A percentile compares a stretch with the other conserved stretches of the same genome.
Evolutionary conservation across 1,140 invertebrate genomes (phyloP).

Genomic region (Meloidogyne chitwoodi): DNA sequence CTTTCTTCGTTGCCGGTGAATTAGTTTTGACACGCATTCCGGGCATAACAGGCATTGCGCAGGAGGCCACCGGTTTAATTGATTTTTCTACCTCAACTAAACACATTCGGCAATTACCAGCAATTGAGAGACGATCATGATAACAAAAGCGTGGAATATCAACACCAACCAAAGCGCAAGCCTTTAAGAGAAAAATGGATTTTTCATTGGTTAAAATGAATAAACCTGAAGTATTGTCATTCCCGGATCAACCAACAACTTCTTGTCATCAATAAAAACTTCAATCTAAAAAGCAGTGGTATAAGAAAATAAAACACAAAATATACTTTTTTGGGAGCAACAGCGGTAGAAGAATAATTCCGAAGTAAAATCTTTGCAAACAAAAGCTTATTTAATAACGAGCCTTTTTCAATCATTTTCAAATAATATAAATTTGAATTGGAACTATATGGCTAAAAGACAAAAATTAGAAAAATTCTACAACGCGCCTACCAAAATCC

Average conservation of each 20-base stretch:
- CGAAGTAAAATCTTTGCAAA: neutral
- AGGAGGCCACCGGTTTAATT: slow-evolving; percentile 91
- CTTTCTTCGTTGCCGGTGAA: slow-evolving; percentile 86
- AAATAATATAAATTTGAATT: neutral
- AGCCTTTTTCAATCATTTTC: neutral
- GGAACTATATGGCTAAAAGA: neutral
- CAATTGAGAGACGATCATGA: slow-evolving; percentile 92
- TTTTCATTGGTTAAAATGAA: neutral
- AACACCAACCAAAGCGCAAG: slow-evolving; percentile 86
- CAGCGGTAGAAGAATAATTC: neutral
- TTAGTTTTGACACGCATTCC: slow-evolving; percentile 93
- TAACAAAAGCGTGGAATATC: slow-evolving; percentile 99
- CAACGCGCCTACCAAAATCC: too few species aligned
- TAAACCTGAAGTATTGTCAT: slow-evolving; percentile 90
- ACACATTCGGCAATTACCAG: slow-evolving; percentile 98
- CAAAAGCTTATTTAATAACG: neutral
- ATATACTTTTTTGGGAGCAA: neutral
- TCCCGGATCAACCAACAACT: slow-evolving; percentile 85
- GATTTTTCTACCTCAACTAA: slow-evolving; percentile 97
- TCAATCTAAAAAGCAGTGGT: slow-evolving; percentile 68
- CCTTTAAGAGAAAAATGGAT: slow-evolving; percentile 66
- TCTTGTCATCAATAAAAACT: slow-evolving; percentile 95
- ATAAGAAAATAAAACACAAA: neutral
- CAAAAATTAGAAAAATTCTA: too few species aligned
- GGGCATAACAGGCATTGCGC: slow-evolving; percentile 99